Conservation (phyloP, 1,140 invertebrate species). For the Anastrepha ludens region DNA sequence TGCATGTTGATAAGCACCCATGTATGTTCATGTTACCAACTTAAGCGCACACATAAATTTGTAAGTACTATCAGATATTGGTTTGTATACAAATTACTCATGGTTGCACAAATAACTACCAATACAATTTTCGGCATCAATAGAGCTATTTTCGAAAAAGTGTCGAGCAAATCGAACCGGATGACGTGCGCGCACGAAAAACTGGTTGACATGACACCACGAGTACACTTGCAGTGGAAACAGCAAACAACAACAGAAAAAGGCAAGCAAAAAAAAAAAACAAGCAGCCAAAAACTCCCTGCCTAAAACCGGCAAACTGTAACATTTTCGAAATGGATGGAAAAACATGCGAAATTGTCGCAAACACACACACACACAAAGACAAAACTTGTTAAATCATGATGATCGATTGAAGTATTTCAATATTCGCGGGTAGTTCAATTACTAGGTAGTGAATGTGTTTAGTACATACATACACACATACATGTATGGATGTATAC, state of each 20-base stretch:
- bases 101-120: not conserved
- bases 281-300: not conserved
- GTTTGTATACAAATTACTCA: constrained; percentile 41
- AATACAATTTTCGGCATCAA: constrained; percentile 16
- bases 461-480: not conserved
- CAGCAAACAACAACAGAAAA: too few relatives aligned
- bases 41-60: not conserved
- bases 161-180: constrained; percentile 6
- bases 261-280: too few relatives aligned
- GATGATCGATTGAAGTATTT: constrained; percentile 17
- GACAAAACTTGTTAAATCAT: constrained; percentile 22
- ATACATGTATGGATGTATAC: not conserved
- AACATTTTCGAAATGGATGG: constrained; percentile 7
- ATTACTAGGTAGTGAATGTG: not conserved
- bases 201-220: constrained; percentile 10
- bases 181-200: constrained; percentile 37
- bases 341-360: constrained; percentile 6
- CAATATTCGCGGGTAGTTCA: not conserved
- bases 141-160: constrained; percentile 12
- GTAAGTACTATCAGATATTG: not conserved
- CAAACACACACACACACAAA: not conserved
- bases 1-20: not conserved
- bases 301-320: not conserved
- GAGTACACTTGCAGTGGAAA: not conserved
- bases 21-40: not conserved